Base-by-base conservation (phyloP, 2,113 vertebrate genomes). In the Toxotes jaculatrix region DNA sequence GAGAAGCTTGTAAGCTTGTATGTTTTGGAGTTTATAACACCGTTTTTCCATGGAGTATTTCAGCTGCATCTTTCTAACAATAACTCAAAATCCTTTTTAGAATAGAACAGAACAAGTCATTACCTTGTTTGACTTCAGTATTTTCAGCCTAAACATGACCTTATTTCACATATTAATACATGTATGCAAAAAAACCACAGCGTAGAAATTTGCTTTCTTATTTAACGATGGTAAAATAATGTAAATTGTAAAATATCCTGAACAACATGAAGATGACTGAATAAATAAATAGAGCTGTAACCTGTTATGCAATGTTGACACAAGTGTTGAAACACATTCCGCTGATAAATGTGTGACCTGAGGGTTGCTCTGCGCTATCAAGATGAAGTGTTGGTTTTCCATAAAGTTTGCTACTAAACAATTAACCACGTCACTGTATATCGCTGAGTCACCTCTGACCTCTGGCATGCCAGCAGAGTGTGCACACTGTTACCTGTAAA, bases 401-500 rank as follows among this genome's bases (percentile, higher is more conserved):
- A 61, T 59, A 69, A 75, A 74, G 82, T 88, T 86, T 78, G 53
- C 75, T 36, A 34, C 61, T 66, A 74, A 92, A 87, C 85, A 88
- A 87, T 88, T 90, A 83, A 78, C 75, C 45, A 31, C n/a, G 17
- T 74, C 55, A 61, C 65, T 70, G 82, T 79, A 56, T 67, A 38
- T 68, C 49, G 63, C 70, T 2, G 12, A 59, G 60, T 57, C 70
- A 89, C 82, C 82, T 90, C 65, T 77, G 76, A 88, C 90, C 81
- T 23, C 12, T 45, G 65, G 77, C 62, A n/a, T 40, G 60, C 32
- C 60, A 47, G 65, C 47, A 10, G 74, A 64, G 69, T 66, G 49
- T 69, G 23, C 79, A 57, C 79, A 67, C 27, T 61, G 59, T 62
- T 85, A 90, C 87, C 92, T 88, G 85, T 84, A 76, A 90, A 86